Evolutionary conservation across 2,888 invertebrate genomes (phyloP), one percentile per base, ranked within the genome.

Genomic region (Mimachlamys varia): DNA sequence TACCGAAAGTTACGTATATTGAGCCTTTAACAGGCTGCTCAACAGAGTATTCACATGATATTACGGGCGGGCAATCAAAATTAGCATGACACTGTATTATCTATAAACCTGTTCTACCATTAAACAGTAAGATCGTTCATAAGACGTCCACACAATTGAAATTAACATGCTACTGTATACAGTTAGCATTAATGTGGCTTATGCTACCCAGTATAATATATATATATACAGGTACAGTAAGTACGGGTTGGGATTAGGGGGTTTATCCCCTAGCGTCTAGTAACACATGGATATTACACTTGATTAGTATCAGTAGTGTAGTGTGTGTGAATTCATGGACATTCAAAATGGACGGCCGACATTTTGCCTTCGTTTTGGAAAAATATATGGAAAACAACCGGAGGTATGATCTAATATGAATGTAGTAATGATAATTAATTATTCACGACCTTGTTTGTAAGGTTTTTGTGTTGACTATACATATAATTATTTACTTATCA

Each of bases 291-390:
- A 7, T 27, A 33, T 76, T 33, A 2, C 5, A 33, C 27, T 76
- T 27, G 27, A 12, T 76, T 33, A 27, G 27, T 76, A 76, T 15
- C 4, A 22, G 1, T 58, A 58, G 58, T 58, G 58, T 55, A 76
- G 5, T 76, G n/a, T n/a, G 76, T 27, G 76, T 76, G 76, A 76
- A 27, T 76, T 76, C 27, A 76, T 76, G 76, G 76, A 76, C 76
- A 76, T 76, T 76, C 76, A 27, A 76, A 76, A 76, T 76, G 76
- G 76, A 76, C 76, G 76, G 76, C 13, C 76, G 33, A 76, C 76
- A 76, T 76, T 76, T 76, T 76, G 76, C 76, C 76, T 76, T 27
- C 76, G 76, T 76, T 76, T 76, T 76, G 76, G 76, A 76, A 76
- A 76, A 76, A 76, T 76, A 76, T 27, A 76, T 76, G 76, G 76